Percentiles rank a stretch among this genome's conserved stretches.
Conservation (phyloP, 2,888 invertebrate species). For the Acronicta leporina region DNA sequence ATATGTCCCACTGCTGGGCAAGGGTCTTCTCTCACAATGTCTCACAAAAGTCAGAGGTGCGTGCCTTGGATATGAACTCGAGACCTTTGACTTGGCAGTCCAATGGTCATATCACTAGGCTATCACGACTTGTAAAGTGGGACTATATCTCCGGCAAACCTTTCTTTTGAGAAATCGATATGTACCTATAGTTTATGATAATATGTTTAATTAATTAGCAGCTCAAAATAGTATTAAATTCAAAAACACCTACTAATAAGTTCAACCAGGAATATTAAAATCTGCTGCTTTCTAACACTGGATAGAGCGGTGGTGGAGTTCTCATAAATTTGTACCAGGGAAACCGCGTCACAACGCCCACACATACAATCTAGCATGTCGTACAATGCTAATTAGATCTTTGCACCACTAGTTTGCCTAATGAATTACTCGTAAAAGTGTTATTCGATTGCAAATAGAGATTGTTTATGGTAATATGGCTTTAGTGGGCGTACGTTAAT, state of each 20-base stretch:
- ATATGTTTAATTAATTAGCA: too few relatives aligned
- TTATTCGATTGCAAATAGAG: slow-evolving; percentile 53
- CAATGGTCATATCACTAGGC: too few relatives aligned
- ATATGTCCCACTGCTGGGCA: too few relatives aligned
- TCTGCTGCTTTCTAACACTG: slow-evolving; percentile 32
- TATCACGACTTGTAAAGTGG: too few relatives aligned
- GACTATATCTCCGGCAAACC: too few relatives aligned
- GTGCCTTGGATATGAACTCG: too few relatives aligned
- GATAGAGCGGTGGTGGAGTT: slow-evolving; percentile 39
- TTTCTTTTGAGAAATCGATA: too few relatives aligned
- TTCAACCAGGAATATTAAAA: slow-evolving; percentile 27
- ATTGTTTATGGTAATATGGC: slow-evolving; percentile 46
- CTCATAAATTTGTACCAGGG: slow-evolving; percentile 68
- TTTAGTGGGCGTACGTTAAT: slow-evolving; percentile 45
- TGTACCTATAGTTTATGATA: too few relatives aligned
- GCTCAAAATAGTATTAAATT: too few relatives aligned
- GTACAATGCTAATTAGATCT: slow-evolving; percentile 74
- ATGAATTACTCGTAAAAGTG: slow-evolving; percentile 79
- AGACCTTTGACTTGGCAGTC: too few relatives aligned
- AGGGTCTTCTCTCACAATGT: too few relatives aligned
- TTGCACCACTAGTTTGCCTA: slow-evolving; percentile 72
- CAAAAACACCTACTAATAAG: background rate
- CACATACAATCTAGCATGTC: slow-evolving; percentile 67
- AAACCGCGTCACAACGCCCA: slow-evolving; percentile 63
- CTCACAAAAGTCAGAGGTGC: too few relatives aligned